Evolutionary conservation across 2,888 invertebrate genomes (phyloP), one percentile per base, ranked within the genome.

Genomic region (Lasius fuliginosus): DNA sequence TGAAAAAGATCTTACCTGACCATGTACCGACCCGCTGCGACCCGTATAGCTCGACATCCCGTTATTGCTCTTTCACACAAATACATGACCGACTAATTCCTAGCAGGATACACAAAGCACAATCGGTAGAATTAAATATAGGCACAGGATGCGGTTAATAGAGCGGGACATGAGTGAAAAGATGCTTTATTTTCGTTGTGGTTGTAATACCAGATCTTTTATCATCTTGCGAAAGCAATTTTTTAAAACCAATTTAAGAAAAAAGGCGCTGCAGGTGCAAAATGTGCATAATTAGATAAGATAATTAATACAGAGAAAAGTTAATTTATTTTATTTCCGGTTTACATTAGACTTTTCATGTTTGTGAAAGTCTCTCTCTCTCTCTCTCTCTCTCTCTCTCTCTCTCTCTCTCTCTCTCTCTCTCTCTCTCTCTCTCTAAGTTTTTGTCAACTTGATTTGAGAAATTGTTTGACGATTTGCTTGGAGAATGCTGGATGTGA

Each of bases 91-190:
- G 58, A 46, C 69, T 79, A 79, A 79, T 79, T 58, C 79, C 18
- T 5, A 75, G 23, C 36, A 56, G 58, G 60, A 79, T 11, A 36
- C 46, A 79, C 60, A 79, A 79, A 79, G 68, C 23, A 23, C 58
- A 68, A 68, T 30, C 36, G 33, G 42, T 27, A 60, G 18, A 46
- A 58, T 58, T 79, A 79, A 79, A 79, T 60, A 23, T 8, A 11
- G 33, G 23, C 60, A 46, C 79, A 79, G 79, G 79, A 79, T 69
- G 69, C 69, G 69, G 69, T 60, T 60, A 69, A 79, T 69, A 69
- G 60, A 60, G 40, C 56, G 42, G 33, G 60, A 60, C 1, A 30
- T 33, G 18, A 53, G 12, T 60, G 33, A 60, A 79, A 69, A 79
- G 58, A 60, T 49, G 6, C 18, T 40, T 30, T 27, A 42, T 67